These are phyloP conservation scores for Saguinus midas DNA, from an alignment of 2,113 vertebrate genomes.

Conservation along the genomic window DNA sequence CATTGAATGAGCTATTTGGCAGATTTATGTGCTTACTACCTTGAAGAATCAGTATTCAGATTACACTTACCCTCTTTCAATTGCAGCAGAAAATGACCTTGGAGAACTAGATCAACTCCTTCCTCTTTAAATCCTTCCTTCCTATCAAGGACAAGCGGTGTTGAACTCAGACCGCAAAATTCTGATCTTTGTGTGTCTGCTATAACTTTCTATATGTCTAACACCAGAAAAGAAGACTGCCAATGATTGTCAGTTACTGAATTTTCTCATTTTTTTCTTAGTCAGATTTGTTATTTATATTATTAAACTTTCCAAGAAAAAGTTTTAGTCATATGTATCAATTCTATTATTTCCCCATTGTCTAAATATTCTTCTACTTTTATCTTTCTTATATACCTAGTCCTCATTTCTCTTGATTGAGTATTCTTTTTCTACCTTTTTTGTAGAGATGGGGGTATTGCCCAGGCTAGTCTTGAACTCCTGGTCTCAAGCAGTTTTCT, in stretches of 20 bases:
- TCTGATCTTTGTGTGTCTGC: conserved; percentile 89
- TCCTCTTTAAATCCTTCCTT: background rate
- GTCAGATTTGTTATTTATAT: too few relatives aligned
- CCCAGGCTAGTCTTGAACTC: too few relatives aligned
- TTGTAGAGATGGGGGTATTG: too few relatives aligned
- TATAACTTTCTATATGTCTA: conserved; percentile 90
- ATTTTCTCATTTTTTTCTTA: too few relatives aligned
- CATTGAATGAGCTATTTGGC: background rate
- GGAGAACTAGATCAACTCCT: background rate
- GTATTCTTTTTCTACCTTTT: too few relatives aligned
- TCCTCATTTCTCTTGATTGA: too few relatives aligned
- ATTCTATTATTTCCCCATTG: too few relatives aligned
- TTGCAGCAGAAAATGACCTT: background rate
- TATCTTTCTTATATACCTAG: too few relatives aligned
- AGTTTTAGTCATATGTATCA: too few relatives aligned
- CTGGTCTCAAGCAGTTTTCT: too few relatives aligned
- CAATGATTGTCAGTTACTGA: background rate
- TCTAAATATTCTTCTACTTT: too few relatives aligned
- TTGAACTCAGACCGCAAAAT: conserved; percentile 92
- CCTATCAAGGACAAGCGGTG: conserved; percentile 89
- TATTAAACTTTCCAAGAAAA: too few relatives aligned
- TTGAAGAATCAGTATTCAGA: background rate
- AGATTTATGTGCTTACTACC: background rate
- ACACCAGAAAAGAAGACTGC: conserved; percentile 82
- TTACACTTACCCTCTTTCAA: background rate